Base-by-base conservation (phyloP, 2,113 vertebrate genomes). In the Glareola pratincola region DNA sequence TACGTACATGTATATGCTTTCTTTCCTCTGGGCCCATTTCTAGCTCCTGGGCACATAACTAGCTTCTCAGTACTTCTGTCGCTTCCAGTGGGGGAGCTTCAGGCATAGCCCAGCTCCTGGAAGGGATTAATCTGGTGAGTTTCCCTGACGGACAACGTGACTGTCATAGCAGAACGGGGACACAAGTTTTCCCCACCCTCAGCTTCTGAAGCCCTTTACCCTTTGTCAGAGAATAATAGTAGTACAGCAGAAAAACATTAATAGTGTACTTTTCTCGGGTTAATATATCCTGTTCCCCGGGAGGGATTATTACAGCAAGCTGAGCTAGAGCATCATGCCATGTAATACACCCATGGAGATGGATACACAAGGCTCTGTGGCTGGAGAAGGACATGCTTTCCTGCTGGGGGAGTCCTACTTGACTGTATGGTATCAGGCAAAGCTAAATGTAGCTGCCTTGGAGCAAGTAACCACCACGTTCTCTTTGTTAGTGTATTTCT, bases 11-110 rank as follows among this genome's bases (percentile, higher is more conserved):
- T 29, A 43, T 29, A 23, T 50, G 16, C 5, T n/a, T 68, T 4
- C 34, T 80, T 77, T 86, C 37, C 76, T 80, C 36, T 5, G 29
- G 83, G 75, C 72, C 12, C 45, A 18, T 27, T 88, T 48, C 36
- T 57, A 66, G 79, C 94, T 92, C n/a, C 90, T 85, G 82, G 94
- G 92, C 88, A 83, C 45, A 62, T 69, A 53, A 54, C 14, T 68
- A 64, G 39, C 39, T 82, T 10, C 90, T 82, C 88, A 85, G 88
- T 60, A 39, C 78, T 85, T 78, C 32, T 85, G 74, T 93, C 39
- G 3, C 85, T 68, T 37, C 13, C 69, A 48, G 47, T 4, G 34
- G 4, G 74, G 50, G 85, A 92, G 94, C 96, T 94, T 37, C 62
- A 79, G 92, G 94, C 85, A 5, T 10, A 75, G 92, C 92, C 84